phyloP scores from a whole-genome alignment of 2,888 invertebrate genomes.

The Mythimna lalbum region DNA sequence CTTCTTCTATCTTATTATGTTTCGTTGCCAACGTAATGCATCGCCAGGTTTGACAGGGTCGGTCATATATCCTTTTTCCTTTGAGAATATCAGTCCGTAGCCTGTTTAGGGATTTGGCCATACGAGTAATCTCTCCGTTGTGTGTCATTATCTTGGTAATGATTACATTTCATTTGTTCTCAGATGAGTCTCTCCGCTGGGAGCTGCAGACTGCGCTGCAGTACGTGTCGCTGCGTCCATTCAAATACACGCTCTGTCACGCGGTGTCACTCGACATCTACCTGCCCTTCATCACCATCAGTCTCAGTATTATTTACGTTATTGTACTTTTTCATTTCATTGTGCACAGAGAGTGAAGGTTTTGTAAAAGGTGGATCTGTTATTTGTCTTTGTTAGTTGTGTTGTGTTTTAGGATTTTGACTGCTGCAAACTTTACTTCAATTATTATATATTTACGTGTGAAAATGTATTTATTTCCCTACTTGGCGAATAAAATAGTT shows the following conservation, averaged over 20 bases:
- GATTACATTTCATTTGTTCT: background rate
- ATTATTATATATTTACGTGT: background rate
- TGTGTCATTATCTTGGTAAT: background rate
- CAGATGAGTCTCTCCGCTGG: constrained; percentile 52
- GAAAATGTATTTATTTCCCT: too few relatives aligned
- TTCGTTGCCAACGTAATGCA: too few relatives aligned
- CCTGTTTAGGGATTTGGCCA: too few relatives aligned
- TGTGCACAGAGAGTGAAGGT: background rate
- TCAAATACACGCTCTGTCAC: constrained; percentile 34
- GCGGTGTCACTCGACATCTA: constrained; percentile 34
- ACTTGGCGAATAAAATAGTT: too few relatives aligned
- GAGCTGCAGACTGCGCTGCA: constrained; percentile 44
- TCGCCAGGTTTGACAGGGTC: too few relatives aligned
- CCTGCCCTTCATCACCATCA: constrained; percentile 18
- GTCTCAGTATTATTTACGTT: constrained; percentile 13
- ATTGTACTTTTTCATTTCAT: background rate
- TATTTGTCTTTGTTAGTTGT: too few relatives aligned
- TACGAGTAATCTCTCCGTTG: too few relatives aligned
- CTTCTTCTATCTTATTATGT: too few relatives aligned
- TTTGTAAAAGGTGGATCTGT: too few relatives aligned
- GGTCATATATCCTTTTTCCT: too few relatives aligned
- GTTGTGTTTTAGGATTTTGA: too few relatives aligned
- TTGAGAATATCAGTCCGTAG: too few relatives aligned
- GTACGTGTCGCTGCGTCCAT: constrained; percentile 51
- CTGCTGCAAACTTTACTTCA: background rate